phyloP scores from a whole-genome alignment of 1,140 invertebrate species.

The Sweltsa coloradensis region DNA sequence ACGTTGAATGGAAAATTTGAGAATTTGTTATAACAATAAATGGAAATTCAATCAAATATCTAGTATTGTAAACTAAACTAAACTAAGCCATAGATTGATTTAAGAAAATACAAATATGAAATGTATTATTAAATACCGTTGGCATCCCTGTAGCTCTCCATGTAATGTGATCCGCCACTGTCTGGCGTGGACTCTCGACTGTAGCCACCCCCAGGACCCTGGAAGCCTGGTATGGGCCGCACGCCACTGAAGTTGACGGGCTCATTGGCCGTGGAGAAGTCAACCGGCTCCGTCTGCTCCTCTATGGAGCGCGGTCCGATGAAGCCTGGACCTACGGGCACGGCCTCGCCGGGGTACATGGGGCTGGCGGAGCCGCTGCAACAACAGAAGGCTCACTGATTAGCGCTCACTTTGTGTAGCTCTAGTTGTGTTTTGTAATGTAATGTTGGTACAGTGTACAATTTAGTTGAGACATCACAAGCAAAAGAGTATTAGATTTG shows the following conservation, averaged over 20 bases:
- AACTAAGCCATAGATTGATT: too few relatives aligned
- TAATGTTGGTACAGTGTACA: too few relatives aligned
- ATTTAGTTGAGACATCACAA: too few relatives aligned
- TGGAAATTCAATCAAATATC: too few relatives aligned
- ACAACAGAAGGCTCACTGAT: conserved; percentile 18
- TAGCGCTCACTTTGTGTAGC: too few relatives aligned
- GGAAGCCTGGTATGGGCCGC: conserved; percentile 36
- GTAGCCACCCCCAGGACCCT: conserved; percentile 34
- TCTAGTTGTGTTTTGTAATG: too few relatives aligned
- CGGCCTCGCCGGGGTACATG: conserved; percentile 35
- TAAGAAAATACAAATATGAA: conserved; percentile 10
- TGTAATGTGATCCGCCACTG: conserved; percentile 69
- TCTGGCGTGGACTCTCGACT: conserved; percentile 73
- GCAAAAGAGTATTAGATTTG: too few relatives aligned
- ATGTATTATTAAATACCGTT: conserved; percentile 45
- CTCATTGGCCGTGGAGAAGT: conserved; percentile 51
- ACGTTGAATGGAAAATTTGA: too few relatives aligned
- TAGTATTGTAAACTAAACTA: too few relatives aligned
- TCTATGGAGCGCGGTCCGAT: conserved; percentile 34
- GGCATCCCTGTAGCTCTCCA: conserved; percentile 70
- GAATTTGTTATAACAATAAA: too few relatives aligned
- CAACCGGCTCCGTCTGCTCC: conserved; percentile 54
- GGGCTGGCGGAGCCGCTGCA: conserved; percentile 45
- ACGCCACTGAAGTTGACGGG: conserved; percentile 47
- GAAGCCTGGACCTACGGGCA: conserved; percentile 32